phyloP scores from a whole-genome alignment of 2,888 invertebrate genomes.

The Trissolcus japonicus region DNA sequence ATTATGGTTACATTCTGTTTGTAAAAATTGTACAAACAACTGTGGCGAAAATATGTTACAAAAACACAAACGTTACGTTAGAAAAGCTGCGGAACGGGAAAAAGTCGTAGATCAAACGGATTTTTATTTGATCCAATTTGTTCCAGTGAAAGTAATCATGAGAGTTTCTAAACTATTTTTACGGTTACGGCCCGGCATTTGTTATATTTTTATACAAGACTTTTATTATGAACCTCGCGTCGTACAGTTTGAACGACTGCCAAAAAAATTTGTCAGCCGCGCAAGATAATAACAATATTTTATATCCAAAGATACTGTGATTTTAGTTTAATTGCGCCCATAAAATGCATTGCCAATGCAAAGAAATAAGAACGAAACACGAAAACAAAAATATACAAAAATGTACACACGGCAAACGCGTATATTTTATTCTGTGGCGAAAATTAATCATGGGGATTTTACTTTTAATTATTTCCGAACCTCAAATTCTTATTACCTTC shows the following conservation, averaged over 20 bases:
- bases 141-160: slow-evolving; percentile 3
- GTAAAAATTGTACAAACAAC: no score
- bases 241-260: slow-evolving; percentile 23
- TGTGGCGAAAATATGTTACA: no score
- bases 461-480: slow-evolving; percentile 8
- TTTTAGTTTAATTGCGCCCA: slow-evolving; percentile 20
- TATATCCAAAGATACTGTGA: slow-evolving; percentile 10
- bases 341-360: slow-evolving; percentile 15
- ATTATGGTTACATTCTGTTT: no score
- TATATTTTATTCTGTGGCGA: no score
- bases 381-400: no score
- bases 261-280: slow-evolving; percentile 28
- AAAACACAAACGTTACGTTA: no score
- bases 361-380: no score
- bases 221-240: slow-evolving; percentile 35
- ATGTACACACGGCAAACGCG: no score
- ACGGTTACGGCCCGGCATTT: slow-evolving; percentile 18
- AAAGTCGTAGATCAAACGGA: slow-evolving; percentile 4
- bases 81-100: no score
- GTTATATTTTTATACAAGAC: slow-evolving; percentile 26
- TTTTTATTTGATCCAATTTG: slow-evolving; percentile 21
- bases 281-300: slow-evolving; percentile 35
- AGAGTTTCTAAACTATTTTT: slow-evolving; percentile 25
- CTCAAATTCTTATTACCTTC: no score
- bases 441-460: background rate